Evolutionary conservation across 2,888 invertebrate genomes (phyloP).

Genomic region (Lasioglossum calceatum): DNA sequence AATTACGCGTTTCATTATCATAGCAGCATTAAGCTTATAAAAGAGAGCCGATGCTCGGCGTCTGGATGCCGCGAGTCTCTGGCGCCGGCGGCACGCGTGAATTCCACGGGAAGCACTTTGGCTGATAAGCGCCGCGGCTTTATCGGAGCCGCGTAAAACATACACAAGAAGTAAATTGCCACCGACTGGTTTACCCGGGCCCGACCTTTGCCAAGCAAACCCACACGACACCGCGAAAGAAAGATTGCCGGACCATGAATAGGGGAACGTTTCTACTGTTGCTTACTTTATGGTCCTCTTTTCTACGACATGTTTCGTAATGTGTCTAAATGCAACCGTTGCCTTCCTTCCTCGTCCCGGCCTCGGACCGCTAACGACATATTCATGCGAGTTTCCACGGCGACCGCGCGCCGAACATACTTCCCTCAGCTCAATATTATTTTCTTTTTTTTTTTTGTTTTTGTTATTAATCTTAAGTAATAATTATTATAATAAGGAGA

Average conservation of each 20-base stretch:
- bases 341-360: not conserved
- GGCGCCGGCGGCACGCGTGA: conserved; percentile 55
- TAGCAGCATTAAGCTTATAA: conserved; percentile 23
- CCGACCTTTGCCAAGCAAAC: conserved; percentile 37
- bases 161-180: conserved; percentile 57
- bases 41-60: conserved; percentile 21
- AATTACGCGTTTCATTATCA: conserved; percentile 48
- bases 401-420: not conserved
- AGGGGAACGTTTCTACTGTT: conserved; percentile 32
- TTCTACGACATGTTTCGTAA: conserved; percentile 24
- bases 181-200: conserved; percentile 40
- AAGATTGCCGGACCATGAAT: conserved; percentile 31
- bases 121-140: conserved; percentile 46
- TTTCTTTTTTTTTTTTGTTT: too few relatives aligned
- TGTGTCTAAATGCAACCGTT: conserved; percentile 15
- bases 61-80: conserved; percentile 33
- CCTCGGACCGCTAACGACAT: conserved; percentile 26
- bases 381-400: conserved; percentile 8
- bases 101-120: conserved; percentile 38
- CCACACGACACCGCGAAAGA: conserved; percentile 30
- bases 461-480: too few relatives aligned
- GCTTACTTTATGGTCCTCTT: conserved; percentile 38
- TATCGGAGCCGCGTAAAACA: conserved; percentile 48
- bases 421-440: not conserved
- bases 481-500: too few relatives aligned